Evolutionary conservation across 2,797 vertebrate species (phyloP).

Genomic region (Pagetopsis macropterus): DNA sequence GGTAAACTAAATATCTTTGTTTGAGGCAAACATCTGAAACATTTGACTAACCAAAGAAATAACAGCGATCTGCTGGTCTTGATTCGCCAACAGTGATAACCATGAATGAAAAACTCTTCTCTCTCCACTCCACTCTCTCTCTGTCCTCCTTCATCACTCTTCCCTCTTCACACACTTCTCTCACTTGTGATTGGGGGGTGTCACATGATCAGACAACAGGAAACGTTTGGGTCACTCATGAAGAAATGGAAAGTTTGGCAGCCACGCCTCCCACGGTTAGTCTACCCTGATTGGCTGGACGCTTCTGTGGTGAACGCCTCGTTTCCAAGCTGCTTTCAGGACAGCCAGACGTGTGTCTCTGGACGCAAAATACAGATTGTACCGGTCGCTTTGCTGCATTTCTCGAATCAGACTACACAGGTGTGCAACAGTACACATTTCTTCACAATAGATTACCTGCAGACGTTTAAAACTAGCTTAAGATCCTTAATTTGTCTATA

Average conservation of each 20-base stretch:
- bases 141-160: slow-evolving; percentile 41
- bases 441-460: no score
- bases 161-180: slow-evolving; percentile 38
- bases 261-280: slow-evolving; percentile 97
- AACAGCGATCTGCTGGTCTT: background rate
- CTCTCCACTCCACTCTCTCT: slow-evolving; percentile 78
- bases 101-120: slow-evolving; percentile 67
- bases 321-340: slow-evolving; percentile 56
- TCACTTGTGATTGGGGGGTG: slow-evolving; percentile 65
- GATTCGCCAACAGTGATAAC: slow-evolving; percentile 44
- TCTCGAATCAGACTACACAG: no score
- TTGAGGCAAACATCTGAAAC: no score
- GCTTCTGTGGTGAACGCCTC: slow-evolving; percentile 65
- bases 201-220: slow-evolving; percentile 91
- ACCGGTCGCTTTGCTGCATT: no score
- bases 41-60: no score
- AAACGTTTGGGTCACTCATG: slow-evolving; percentile 99
- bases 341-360: background rate
- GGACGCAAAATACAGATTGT: background rate
- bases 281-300: slow-evolving; percentile 66
- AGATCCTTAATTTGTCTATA: no score
- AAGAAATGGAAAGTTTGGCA: slow-evolving; percentile 98
- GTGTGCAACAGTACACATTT: no score
- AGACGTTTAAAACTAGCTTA: no score
- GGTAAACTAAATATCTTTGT: no score